These are phyloP conservation scores for Discoglossus pictus DNA, from an alignment of 2,797 vertebrate genomes.

Conservation along the genomic window DNA sequence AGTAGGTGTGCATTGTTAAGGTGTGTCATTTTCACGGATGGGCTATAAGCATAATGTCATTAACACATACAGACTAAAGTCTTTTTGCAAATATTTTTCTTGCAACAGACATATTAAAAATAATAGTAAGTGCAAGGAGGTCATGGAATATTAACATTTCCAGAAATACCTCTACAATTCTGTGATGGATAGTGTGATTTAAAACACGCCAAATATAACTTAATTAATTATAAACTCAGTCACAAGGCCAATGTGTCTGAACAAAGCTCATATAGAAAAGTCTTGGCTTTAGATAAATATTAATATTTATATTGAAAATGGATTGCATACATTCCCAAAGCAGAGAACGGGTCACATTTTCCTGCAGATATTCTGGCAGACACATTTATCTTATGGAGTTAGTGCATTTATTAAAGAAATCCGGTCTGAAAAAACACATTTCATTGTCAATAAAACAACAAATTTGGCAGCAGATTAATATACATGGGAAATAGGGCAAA, in stretches of 20 bases:
- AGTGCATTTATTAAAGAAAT: neutral
- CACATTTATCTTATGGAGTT: conserved; percentile 3
- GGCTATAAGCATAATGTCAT: too few species aligned
- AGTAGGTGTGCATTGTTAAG: too few species aligned
- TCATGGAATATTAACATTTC: too few species aligned
- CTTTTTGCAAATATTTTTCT: too few species aligned
- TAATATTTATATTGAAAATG: neutral
- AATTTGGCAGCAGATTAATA: neutral
- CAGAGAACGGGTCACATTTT: neutral
- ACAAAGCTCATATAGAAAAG: neutral
- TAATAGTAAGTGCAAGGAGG: too few species aligned
- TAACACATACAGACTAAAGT: too few species aligned
- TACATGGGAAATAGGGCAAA: conserved; percentile 7
- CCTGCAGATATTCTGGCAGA: conserved; percentile 1
- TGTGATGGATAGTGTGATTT: too few species aligned
- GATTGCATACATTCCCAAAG: neutral
- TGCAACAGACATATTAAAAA: too few species aligned
- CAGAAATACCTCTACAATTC: too few species aligned
- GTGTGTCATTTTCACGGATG: too few species aligned
- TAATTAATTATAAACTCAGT: neutral
- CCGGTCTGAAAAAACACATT: neutral
- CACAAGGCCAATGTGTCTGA: neutral
- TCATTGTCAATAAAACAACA: neutral
- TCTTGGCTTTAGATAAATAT: neutral
- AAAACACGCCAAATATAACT: too few species aligned